Conservation (phyloP, 2,888 invertebrate species). For the Calliphora vomitoria region DNA sequence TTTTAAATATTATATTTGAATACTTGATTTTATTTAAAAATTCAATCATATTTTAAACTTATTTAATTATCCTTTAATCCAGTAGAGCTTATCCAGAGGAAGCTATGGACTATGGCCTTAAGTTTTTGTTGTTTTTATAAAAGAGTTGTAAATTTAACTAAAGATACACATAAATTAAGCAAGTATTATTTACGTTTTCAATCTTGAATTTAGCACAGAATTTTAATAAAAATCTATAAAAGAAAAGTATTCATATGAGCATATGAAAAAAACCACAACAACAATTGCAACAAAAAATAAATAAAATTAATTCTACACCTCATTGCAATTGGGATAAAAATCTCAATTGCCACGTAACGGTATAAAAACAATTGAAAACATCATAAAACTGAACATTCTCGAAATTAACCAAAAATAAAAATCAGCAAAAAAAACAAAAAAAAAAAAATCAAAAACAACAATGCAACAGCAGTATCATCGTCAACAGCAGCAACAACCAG, state of each 20-base stretch:
- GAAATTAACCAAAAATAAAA: slow-evolving; percentile 65
- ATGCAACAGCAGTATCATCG: slow-evolving; percentile 51
- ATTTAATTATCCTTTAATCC: no score
- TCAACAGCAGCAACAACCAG: slow-evolving; percentile 72
- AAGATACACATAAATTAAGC: no score
- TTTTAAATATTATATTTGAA: no score
- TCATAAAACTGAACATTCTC: slow-evolving; percentile 70
- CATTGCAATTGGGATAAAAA: slow-evolving; percentile 70
- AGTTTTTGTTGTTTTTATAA: no score
- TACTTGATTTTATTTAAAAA: no score
- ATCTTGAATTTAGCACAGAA: not conserved
- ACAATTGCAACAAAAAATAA: slow-evolving; percentile 46
- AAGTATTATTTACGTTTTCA: not conserved
- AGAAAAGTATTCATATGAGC: not conserved
- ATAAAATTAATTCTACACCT: slow-evolving; percentile 69
- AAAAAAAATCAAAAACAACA: slow-evolving; percentile 17
- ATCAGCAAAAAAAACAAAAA: slow-evolving; percentile 39
- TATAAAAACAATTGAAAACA: slow-evolving; percentile 71
- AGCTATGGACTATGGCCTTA: no score
- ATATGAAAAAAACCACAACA: slow-evolving; percentile 32
- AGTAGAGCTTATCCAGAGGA: no score
- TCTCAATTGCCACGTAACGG: slow-evolving; percentile 71
- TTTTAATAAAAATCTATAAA: not conserved
- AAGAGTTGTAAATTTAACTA: no score
- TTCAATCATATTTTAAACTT: no score